A percentile compares a stretch with the other conserved stretches of the same genome.
These are phyloP conservation scores for Lycodopsis pacificus DNA, from an alignment of 2,797 vertebrate species.

Conservation along the genomic window DNA sequence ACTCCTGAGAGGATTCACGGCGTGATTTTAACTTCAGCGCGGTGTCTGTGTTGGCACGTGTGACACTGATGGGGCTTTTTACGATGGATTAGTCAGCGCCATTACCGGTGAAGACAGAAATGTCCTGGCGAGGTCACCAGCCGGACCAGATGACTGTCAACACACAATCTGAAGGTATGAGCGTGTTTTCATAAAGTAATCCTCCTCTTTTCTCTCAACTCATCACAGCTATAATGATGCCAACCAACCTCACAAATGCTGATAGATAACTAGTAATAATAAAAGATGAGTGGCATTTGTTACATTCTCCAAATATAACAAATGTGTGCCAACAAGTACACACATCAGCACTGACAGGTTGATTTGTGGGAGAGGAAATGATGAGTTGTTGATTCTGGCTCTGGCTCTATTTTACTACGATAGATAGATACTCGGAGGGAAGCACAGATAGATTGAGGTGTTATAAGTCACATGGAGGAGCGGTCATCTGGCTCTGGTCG, in stretches of 20 bases:
- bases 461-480: slow-evolving; percentile 38
- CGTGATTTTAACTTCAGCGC: slow-evolving; percentile 30
- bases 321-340: slow-evolving; percentile 6
- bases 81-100: slow-evolving; percentile 36
- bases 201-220: slow-evolving; percentile 13
- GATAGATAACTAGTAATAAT: neutral
- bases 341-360: slow-evolving; percentile 48
- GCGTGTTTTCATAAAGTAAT: slow-evolving; percentile 25
- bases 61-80: slow-evolving; percentile 25
- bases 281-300: slow-evolving; percentile 3
- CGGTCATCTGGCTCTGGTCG: slow-evolving; percentile 31
- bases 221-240: neutral
- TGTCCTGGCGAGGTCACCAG: slow-evolving; percentile 27
- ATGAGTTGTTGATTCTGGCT: slow-evolving; percentile 67
- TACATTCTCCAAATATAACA: slow-evolving; percentile 53
- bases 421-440: slow-evolving; percentile 33
- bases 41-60: slow-evolving; percentile 27
- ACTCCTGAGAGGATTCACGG: slow-evolving; percentile 19
- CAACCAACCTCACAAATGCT: neutral
- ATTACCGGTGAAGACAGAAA: slow-evolving; percentile 52
- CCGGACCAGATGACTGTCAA: slow-evolving; percentile 31
- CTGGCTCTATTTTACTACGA: slow-evolving; percentile 40
- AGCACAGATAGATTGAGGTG: slow-evolving; percentile 44
- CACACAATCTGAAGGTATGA: slow-evolving; percentile 11
- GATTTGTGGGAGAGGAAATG: slow-evolving; percentile 65